Evolutionary conservation across 2,888 invertebrate genomes (phyloP), one percentile per base, ranked within the genome.

Genomic region (Cetonia aurata): DNA sequence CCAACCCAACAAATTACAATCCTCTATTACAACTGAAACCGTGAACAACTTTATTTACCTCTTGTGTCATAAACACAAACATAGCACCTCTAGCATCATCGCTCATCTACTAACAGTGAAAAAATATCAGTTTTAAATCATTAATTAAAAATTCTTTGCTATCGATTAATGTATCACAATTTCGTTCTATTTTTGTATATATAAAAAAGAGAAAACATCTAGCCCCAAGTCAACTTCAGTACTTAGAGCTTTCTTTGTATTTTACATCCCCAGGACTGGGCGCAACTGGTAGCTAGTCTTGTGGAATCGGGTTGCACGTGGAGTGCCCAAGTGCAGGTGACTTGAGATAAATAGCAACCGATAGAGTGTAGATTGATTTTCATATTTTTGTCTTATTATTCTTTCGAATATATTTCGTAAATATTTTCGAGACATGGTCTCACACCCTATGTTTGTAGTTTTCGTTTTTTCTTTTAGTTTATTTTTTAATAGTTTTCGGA

Each of bases 241-340:
- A 37, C 10, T 37, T 37, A 37, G 37, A 37, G 8, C 37, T 37
- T 37, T 37, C 37, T 56, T 68, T 60, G 65, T 70, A 55, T 70
- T 67, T 66, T 46, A 50, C 41, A 67, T 37, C 37, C 37, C 55
- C 72, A 93, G 93, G 93, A 93, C 88, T 93, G 93, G 93, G 92
- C 91, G 88, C 92, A 93, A 89, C 87, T 93, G 89, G 92, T 93
- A 87, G 92, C 93, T 89, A 92, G 92, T 86, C 91, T 93, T 86
- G 90, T 93, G 88, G 93, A 93, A 87, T 91, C 92, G 82, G 92
- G 92, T 86, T 92, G 92, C 89, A 91, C 91, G 86, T 92, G 92
- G 89, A 92, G 91, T 87, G 91, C 92, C 82, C 91, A 92, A 88
- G 87, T 90, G 84, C 89, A 90, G 90, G 92, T 93, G 89, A 90